phyloP scores from a whole-genome alignment of 2,113 vertebrate species.

The Nerophis ophidion region DNA sequence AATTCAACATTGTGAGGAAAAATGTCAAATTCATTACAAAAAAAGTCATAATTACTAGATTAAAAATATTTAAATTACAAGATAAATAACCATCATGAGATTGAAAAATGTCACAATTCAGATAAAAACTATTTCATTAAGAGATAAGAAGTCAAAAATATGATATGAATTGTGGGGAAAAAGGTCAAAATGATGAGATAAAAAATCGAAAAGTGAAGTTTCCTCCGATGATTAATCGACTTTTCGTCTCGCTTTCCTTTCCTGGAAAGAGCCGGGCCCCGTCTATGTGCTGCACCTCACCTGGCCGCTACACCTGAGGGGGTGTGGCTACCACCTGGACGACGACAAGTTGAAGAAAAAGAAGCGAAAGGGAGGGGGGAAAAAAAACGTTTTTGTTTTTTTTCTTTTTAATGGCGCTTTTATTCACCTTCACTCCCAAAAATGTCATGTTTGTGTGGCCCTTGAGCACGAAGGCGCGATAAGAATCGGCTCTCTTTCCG shows the following conservation, averaged over 20 bases:
- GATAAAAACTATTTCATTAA: too few relatives aligned
- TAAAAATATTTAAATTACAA: too few relatives aligned
- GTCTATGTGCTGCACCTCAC: conserved; percentile 45
- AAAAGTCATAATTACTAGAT: too few relatives aligned
- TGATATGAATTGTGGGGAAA: too few relatives aligned
- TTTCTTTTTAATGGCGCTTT: conserved; percentile 10
- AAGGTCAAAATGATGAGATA: too few relatives aligned
- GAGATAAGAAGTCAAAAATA: too few relatives aligned
- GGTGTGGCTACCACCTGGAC: too few relatives aligned
- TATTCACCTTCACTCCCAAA: conserved; percentile 6
- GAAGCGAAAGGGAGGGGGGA: conserved; percentile 1
- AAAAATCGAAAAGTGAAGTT: conserved; percentile 21
- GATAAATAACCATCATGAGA: too few relatives aligned
- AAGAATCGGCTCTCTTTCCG: conserved; percentile 43
- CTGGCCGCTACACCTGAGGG: conserved; percentile 10
- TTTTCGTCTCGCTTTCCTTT: conserved; percentile 40
- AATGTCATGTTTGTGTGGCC: conserved; percentile 49
- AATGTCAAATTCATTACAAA: too few relatives aligned
- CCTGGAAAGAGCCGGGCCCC: conserved; percentile 31
- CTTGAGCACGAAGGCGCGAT: conserved; percentile 39
- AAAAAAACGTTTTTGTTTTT: conserved; percentile 19
- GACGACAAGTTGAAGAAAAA: too few relatives aligned
- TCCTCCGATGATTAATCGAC: conserved; percentile 37
- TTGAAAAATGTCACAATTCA: too few relatives aligned
- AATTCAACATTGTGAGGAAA: too few relatives aligned